These are phyloP conservation scores for Sternarchorhynchus goeldii DNA, from an alignment of 2,797 vertebrate genomes.

Conservation along the genomic window DNA sequence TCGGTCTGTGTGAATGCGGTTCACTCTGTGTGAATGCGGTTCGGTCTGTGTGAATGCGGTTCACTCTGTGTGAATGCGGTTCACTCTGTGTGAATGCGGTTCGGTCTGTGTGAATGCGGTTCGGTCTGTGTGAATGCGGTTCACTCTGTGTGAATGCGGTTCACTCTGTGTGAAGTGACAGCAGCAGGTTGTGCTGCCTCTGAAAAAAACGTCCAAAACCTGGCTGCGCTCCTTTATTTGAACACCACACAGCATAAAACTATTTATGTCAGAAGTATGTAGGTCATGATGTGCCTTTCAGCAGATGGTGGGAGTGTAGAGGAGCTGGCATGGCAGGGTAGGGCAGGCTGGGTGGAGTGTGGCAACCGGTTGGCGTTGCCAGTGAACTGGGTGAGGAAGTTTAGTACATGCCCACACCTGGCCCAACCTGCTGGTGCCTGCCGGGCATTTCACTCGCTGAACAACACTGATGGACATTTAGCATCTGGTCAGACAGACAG, in stretches of 20 bases:
- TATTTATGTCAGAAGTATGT: constrained; percentile 8
- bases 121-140: neutral
- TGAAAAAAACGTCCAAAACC: neutral
- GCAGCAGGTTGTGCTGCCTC: neutral
- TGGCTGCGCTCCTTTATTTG: neutral
- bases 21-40: neutral
- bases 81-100: no score
- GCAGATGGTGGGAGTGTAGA: neutral
- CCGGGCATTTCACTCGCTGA: no score
- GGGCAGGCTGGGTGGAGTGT: neutral
- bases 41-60: no score
- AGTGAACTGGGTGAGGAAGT: no score
- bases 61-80: no score
- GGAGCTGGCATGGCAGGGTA: no score
- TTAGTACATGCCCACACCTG: no score
- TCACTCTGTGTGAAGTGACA: neutral
- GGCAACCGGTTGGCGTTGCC: no score
- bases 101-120: no score
- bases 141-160: neutral
- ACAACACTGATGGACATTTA: neutral
- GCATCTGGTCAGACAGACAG: neutral
- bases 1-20: neutral
- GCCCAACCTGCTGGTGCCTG: no score
- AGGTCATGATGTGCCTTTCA: constrained; percentile 17
- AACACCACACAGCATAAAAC: neutral